Evolutionary conservation across 2,797 vertebrate genomes (phyloP), one percentile per base, ranked within the genome.

Genomic region (Hozukius guyotensis): DNA sequence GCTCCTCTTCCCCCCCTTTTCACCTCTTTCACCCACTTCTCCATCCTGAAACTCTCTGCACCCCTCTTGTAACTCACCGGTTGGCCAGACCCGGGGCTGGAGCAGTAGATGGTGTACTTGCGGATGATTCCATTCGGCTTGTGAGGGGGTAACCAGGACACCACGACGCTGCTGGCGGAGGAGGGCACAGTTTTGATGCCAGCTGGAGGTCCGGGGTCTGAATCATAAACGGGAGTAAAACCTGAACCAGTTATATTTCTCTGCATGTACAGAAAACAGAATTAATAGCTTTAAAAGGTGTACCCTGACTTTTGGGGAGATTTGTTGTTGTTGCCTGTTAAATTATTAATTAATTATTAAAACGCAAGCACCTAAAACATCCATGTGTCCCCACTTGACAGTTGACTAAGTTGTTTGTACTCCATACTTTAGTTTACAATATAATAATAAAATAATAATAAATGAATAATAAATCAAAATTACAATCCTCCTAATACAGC

Each of bases 31-130:
- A 69, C 60, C 63, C 62, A 72, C 65, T 72, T 73, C 13, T 57
- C 53, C 24, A 22, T 36, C 9, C 55, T 53, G 25, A 86, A 89
- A 85, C 64, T 81, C 77, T 70, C 18, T 13, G 55, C 83, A 77
- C 84, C 83, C 89, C 92, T 87, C 63, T 64, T 6, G 31, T 76
- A 65, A 91, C 97, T 92, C 93, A 99, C 98, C 89, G 98, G 98
- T 95, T 99, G 98, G 78, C 97, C 97, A 2, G 97, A 98, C 61
- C 98, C 98, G 0, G 97, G 98, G 93, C 97, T 99, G 92, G 97
- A 99, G 95, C 98, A 99, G 95, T 99, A 99, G 95, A 99, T 99
- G 93, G 98, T 99, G 94, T 99, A 99, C 80, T 99, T 99, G 85
- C 98, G 97, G 93, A 99, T 99, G 92, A 99, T 97, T 83, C 98